A percentile compares a stretch with the other conserved stretches of the same genome.
These are phyloP conservation scores for Drosophila ficusphila DNA, from an alignment of 1,140 invertebrate genomes.

Conservation along the genomic window DNA sequence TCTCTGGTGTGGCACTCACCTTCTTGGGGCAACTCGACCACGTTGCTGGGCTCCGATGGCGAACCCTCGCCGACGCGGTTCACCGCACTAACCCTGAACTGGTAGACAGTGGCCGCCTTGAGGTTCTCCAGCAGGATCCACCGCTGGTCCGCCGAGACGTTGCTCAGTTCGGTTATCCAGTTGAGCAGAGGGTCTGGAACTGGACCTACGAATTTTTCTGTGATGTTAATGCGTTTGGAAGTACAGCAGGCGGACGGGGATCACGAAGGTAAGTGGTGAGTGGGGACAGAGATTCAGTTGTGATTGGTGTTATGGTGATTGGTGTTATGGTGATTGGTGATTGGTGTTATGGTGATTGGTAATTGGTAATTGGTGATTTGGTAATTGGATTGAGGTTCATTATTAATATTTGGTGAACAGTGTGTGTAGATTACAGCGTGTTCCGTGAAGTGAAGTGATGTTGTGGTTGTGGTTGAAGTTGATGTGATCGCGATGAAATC, in stretches of 20 bases:
- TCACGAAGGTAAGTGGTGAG: not conserved
- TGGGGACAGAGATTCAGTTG: not conserved
- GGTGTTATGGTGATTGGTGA: not conserved
- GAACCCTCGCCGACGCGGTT: conserved; percentile 98
- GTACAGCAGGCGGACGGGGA: conserved; percentile 22
- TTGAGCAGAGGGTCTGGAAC: conserved; percentile 92
- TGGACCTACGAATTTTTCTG: conserved; percentile 88
- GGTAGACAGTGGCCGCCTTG: conserved; percentile 97
- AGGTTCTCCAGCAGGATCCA: conserved; percentile 93
- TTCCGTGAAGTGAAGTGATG: conserved; percentile 25
- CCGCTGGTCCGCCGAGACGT: conserved; percentile 91
- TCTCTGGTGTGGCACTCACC: conserved; percentile 87
- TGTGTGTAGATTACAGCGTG: conserved; percentile 14
- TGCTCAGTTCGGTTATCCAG: conserved; percentile 95
- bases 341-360: not conserved
- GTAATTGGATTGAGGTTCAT: too few relatives aligned
- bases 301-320: not conserved
- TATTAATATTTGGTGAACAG: conserved; percentile 19
- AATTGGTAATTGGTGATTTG: not conserved
- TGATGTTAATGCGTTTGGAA: conserved; percentile 78
- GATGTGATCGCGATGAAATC: conserved; percentile 28
- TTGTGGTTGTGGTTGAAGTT: conserved; percentile 38
- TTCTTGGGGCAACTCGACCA: conserved; percentile 96
- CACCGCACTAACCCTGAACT: conserved; percentile 97
- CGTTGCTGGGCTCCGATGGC: conserved; percentile 93